phyloP scores from a whole-genome alignment of 2,113 vertebrate species.

The Cnemophilus loriae region DNA sequence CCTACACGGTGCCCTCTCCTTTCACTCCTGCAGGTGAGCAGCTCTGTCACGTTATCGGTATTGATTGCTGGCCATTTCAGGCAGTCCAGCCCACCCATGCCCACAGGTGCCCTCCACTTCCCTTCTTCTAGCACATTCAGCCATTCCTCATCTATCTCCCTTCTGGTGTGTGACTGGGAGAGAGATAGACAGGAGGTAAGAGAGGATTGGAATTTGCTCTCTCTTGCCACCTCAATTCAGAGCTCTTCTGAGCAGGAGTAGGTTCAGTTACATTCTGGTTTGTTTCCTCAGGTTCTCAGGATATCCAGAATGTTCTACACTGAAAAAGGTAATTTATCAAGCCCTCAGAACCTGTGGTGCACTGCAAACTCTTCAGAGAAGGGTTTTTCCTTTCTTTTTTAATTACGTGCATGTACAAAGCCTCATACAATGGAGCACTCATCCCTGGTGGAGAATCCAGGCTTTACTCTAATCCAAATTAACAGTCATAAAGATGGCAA shows the following conservation, averaged over 20 bases:
- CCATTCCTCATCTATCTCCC: neutral
- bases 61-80: neutral
- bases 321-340: neutral
- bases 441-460: neutral
- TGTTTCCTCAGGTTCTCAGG: neutral
- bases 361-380: neutral
- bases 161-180: neutral
- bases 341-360: neutral
- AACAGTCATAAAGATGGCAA: neutral
- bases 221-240: neutral
- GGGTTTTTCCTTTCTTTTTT: neutral
- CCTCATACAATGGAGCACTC: neutral
- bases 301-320: neutral
- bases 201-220: neutral
- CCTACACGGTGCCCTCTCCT: fast-evolving
- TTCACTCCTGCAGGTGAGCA: neutral
- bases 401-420: neutral
- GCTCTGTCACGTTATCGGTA: neutral
- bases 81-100: neutral
- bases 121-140: neutral
- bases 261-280: neutral
- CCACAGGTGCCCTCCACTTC: neutral
- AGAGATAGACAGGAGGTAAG: neutral
- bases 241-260: neutral
- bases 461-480: neutral